Evolutionary conservation across 2,113 vertebrate species (phyloP).

Genomic region (Cairina moschata): DNA sequence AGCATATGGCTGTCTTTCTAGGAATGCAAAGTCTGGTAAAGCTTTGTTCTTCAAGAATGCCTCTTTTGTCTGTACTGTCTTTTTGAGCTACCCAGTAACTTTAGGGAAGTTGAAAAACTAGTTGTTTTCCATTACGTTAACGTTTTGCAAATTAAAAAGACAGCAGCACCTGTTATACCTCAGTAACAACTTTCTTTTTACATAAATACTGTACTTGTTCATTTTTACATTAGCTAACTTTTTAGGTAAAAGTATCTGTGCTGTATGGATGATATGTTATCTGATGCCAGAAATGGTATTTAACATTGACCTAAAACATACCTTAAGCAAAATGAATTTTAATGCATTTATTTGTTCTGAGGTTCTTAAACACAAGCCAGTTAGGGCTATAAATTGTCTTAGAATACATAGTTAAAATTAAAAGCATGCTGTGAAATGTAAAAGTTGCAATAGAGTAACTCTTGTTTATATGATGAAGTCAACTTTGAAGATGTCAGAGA

Average conservation of each 20-base stretch:
- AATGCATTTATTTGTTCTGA: not conserved
- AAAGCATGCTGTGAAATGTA: not conserved
- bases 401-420: not conserved
- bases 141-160: not conserved
- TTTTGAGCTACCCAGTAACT: not conserved
- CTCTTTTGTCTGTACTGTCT: not conserved
- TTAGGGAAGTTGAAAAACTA: not conserved
- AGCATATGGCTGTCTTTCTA: fast-evolving
- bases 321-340: not conserved
- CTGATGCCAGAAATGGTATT: not conserved
- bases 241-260: not conserved
- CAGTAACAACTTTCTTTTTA: not conserved
- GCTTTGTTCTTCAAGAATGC: not conserved
- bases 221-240: not conserved
- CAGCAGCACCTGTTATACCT: not conserved
- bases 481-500: not conserved
- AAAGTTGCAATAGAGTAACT: not conserved
- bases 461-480: not conserved
- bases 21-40: not conserved
- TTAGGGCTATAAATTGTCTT: not conserved
- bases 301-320: not conserved
- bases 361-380: not conserved
- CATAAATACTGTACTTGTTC: not conserved
- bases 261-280: not conserved
- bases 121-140: not conserved